A percentile compares a stretch with the other conserved stretches of the same genome.
Evolutionary conservation across 1,140 invertebrate species (phyloP).

Genomic region (Sarcophaga peregrina): DNA sequence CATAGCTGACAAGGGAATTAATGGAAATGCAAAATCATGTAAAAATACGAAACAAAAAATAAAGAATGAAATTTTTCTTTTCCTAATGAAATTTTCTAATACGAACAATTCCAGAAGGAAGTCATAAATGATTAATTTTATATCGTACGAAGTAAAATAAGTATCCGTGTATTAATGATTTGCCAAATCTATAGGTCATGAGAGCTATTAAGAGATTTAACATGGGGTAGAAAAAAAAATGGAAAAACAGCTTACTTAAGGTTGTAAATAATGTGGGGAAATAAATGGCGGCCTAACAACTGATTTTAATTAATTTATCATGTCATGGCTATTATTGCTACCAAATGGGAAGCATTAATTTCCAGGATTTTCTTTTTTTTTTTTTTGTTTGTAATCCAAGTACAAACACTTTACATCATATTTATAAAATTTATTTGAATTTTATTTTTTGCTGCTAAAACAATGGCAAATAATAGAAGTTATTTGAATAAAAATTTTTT

Average conservation of each 20-base stretch:
- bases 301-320: not conserved
- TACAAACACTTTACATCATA: too few relatives aligned
- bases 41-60: not conserved
- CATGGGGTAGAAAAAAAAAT: too few relatives aligned
- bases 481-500: not conserved
- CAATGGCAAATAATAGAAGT: not conserved
- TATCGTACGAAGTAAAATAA: not conserved
- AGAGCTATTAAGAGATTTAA: not conserved
- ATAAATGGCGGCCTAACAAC: not conserved
- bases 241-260: too few relatives aligned
- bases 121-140: constrained; percentile 29
- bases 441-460: too few relatives aligned
- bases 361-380: too few relatives aligned
- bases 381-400: too few relatives aligned
- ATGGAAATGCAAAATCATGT: constrained; percentile 36
- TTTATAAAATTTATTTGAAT: too few relatives aligned
- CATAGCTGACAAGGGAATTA: not conserved
- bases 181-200: constrained; percentile 18
- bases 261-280: too few relatives aligned
- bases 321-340: not conserved
- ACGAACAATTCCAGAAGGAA: not conserved
- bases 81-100: not conserved
- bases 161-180: constrained; percentile 22
- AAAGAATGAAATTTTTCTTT: not conserved
- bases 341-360: not conserved